These are phyloP conservation scores for Brachypterus glaber DNA, from an alignment of 2,888 invertebrate genomes.

Conservation along the genomic window DNA sequence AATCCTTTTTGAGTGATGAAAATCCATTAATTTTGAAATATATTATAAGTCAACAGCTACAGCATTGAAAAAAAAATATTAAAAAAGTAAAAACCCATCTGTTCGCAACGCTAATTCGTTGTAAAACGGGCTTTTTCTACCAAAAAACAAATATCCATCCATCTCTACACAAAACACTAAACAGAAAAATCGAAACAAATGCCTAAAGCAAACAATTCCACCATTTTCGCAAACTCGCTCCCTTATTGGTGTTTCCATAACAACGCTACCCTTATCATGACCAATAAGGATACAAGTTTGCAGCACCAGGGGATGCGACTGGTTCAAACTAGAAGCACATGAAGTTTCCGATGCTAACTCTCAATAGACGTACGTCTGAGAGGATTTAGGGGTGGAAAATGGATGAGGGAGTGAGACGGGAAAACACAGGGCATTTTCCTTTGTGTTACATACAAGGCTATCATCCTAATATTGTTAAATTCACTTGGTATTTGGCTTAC, in stretches of 20 bases:
- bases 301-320: constrained; percentile 33
- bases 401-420: constrained; percentile 19
- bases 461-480: constrained; percentile 45
- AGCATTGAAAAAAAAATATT: too few relatives aligned
- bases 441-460: too few relatives aligned
- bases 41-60: too few relatives aligned
- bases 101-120: too few relatives aligned
- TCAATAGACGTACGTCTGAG: constrained; percentile 4
- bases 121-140: too few relatives aligned
- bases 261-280: constrained; percentile 28
- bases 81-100: constrained; percentile 13
- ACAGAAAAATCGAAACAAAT: constrained; percentile 41
- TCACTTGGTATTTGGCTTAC: constrained; percentile 43
- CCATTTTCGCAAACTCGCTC: constrained; percentile 35
- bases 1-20: too few relatives aligned
- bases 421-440: too few relatives aligned
- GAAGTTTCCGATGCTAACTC: constrained; percentile 37
- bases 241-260: constrained; percentile 42
- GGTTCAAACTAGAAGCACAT: constrained; percentile 25
- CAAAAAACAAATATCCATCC: too few relatives aligned
- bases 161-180: too few relatives aligned
- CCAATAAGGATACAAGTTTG: too few relatives aligned
- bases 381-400: constrained; percentile 7
- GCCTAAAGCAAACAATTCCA: constrained; percentile 35
- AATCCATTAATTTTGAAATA: too few relatives aligned